Percentiles rank a stretch among this genome's conserved stretches.
These are phyloP conservation scores for Aproaerema taeniolella DNA, from an alignment of 2,888 invertebrate species.

Conservation along the genomic window DNA sequence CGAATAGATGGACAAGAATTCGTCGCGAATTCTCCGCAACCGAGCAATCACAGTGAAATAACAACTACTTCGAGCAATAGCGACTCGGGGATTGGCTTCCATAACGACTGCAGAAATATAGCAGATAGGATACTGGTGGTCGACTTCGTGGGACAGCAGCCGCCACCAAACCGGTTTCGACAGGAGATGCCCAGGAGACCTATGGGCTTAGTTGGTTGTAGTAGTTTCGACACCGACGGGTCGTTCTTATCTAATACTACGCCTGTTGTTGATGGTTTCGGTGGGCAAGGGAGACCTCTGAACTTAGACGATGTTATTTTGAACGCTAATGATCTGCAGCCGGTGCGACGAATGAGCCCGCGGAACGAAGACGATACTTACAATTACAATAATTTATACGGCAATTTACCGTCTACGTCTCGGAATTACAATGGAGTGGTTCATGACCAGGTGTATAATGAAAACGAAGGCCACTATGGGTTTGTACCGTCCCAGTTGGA, in stretches of 20 bases:
- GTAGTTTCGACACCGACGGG: slow-evolving; percentile 62
- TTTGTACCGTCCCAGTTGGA: slow-evolving; percentile 46
- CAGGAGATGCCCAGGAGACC: slow-evolving; percentile 58
- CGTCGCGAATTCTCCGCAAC: slow-evolving; percentile 88
- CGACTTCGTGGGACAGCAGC: slow-evolving; percentile 79
- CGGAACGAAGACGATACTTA: slow-evolving; percentile 65
- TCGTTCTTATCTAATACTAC: slow-evolving; percentile 69
- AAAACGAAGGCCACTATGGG: slow-evolving; percentile 64
- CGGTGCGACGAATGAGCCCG: slow-evolving; percentile 44
- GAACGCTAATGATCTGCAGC: slow-evolving; percentile 52
- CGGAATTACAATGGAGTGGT: slow-evolving; percentile 49
- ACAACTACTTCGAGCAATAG: slow-evolving; percentile 93
- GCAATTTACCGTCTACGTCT: slow-evolving; percentile 51
- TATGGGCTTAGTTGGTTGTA: slow-evolving; percentile 58
- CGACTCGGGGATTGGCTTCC: slow-evolving; percentile 96
- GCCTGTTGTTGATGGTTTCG: slow-evolving; percentile 71
- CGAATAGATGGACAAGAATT: slow-evolving; percentile 67
- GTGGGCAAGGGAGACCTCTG: slow-evolving; percentile 63
- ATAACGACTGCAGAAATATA: slow-evolving; percentile 91
- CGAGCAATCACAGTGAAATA: slow-evolving; percentile 88
- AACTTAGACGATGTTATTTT: slow-evolving; percentile 63
- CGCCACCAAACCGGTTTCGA: slow-evolving; percentile 45
- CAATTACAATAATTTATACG: slow-evolving; percentile 64
- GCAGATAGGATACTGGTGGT: slow-evolving; percentile 88
- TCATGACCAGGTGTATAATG: slow-evolving; percentile 66